Percentiles rank a stretch among this genome's conserved stretches.
phyloP scores from a whole-genome alignment of 2,888 invertebrate species.

The Harpagoxenus sublaevis region DNA sequence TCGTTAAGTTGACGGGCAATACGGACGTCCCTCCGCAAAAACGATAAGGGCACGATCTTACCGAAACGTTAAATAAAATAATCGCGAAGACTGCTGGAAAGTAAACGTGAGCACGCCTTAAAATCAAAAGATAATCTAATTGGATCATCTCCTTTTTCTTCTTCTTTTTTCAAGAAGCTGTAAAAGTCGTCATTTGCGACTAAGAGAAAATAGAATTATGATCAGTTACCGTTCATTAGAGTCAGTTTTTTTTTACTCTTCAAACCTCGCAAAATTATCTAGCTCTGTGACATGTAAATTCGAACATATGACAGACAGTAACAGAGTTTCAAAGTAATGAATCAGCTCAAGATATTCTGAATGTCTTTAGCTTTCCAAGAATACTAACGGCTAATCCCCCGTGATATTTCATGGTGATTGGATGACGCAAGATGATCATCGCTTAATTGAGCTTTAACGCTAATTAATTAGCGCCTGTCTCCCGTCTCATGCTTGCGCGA shows the following conservation, averaged over 20 bases:
- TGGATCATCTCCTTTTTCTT: neutral
- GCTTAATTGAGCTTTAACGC: constrained; percentile 48
- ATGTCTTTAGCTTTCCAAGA: constrained; percentile 54
- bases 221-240: constrained; percentile 12
- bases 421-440: constrained; percentile 53
- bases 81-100: neutral
- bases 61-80: constrained; percentile 43
- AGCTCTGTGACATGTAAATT: constrained; percentile 24
- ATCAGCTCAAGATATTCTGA: constrained; percentile 25
- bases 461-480: constrained; percentile 56
- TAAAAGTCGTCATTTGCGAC: neutral
- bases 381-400: constrained; percentile 37
- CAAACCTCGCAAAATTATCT: neutral
- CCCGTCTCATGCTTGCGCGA: neutral
- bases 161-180: neutral
- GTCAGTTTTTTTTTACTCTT: neutral
- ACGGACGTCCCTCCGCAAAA: neutral
- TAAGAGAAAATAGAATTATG: constrained; percentile 11
- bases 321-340: constrained; percentile 32
- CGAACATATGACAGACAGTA: constrained; percentile 16
- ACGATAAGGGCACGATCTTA: constrained; percentile 4
- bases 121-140: constrained; percentile 15
- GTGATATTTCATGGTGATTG: constrained; percentile 59
- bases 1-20: constrained; percentile 36
- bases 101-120: neutral